phyloP scores from a whole-genome alignment of 2,113 vertebrate genomes.

The Rhinichthys klamathensis region DNA sequence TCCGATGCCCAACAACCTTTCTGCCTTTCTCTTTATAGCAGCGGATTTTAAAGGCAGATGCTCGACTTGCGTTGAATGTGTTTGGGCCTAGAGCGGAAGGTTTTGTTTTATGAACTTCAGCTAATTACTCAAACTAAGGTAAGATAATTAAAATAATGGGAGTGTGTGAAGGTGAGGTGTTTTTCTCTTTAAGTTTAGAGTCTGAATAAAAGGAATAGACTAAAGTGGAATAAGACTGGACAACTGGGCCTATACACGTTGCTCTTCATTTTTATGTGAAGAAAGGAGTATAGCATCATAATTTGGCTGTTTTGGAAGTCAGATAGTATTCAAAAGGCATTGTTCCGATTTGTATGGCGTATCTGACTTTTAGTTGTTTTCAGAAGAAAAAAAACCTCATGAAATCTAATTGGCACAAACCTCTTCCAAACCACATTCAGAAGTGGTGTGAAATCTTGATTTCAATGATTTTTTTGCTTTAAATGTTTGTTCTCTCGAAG shows the following conservation, averaged over 20 bases:
- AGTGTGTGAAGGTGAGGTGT: background rate
- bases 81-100: background rate
- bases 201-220: background rate
- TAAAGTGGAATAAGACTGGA: background rate
- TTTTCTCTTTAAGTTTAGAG: background rate
- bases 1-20: background rate
- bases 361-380: background rate
- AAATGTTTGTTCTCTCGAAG: background rate
- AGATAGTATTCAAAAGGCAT: background rate
- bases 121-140: background rate
- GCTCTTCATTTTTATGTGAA: background rate
- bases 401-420: background rate
- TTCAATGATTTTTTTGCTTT: background rate
- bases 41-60: background rate
- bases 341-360: background rate
- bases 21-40: slow-evolving; percentile 13
- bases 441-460: background rate
- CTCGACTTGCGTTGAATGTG: background rate
- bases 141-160: background rate
- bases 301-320: background rate
- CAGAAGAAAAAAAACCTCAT: background rate
- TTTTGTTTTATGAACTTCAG: slow-evolving; percentile 5
- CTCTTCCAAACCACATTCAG: background rate
- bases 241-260: background rate
- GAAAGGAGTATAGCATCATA: background rate